A percentile compares a stretch with the other conserved stretches of the same genome.
Evolutionary conservation across 2,113 vertebrate species (phyloP).

Genomic region (Seriola rivoliana): DNA sequence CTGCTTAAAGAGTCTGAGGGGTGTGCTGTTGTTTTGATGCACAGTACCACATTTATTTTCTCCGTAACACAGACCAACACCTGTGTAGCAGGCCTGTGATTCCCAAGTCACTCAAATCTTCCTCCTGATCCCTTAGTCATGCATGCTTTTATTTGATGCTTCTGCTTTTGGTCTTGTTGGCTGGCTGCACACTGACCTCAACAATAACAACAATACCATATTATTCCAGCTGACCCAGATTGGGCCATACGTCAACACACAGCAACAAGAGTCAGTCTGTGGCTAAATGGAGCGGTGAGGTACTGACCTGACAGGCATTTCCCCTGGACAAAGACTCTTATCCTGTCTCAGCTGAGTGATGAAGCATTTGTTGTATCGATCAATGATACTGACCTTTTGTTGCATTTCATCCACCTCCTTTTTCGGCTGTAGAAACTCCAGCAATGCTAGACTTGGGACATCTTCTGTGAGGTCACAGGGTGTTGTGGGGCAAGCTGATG

Average conservation of each 20-base stretch:
- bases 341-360: constrained; percentile 40
- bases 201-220: constrained; percentile 9
- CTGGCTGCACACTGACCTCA: neutral
- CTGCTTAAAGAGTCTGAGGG: neutral
- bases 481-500: neutral
- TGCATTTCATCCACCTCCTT: constrained; percentile 1
- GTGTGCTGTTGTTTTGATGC: neutral
- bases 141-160: neutral
- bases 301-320: constrained; percentile 51
- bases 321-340: constrained; percentile 36
- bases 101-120: neutral
- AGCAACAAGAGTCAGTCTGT: constrained; percentile 28
- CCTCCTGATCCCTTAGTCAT: neutral
- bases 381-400: constrained; percentile 29
- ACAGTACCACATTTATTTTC: neutral
- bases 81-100: neutral
- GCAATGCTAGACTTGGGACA: neutral
- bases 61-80: neutral
- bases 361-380: constrained; percentile 55
- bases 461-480: constrained; percentile 18
- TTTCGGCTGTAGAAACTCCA: neutral
- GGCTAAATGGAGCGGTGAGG: constrained; percentile 25
- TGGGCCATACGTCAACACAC: constrained; percentile 4
- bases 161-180: constrained; percentile 11
- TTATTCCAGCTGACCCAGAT: constrained; percentile 42